Conservation (phyloP, 2,113 vertebrate species). For the Chascanopsetta lugubris region DNA sequence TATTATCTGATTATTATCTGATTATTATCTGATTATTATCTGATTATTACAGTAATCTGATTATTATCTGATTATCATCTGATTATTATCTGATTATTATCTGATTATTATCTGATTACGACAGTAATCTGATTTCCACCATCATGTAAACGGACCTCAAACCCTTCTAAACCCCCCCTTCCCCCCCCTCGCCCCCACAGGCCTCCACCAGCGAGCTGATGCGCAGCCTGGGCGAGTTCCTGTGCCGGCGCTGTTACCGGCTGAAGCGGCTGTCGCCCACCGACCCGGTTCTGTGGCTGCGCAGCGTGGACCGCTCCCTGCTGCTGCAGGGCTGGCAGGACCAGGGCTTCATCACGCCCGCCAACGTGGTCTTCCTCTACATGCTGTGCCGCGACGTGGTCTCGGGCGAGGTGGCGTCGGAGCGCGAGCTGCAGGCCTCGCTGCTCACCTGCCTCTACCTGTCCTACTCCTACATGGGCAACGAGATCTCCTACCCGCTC, state of each 20-base stretch:
- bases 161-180: background rate
- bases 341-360: constrained; percentile 82
- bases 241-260: constrained; percentile 80
- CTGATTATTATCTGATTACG: no score
- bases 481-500: constrained; percentile 82
- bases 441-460: constrained; percentile 83
- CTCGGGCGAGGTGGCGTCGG: constrained; percentile 77
- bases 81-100: no score
- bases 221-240: constrained; percentile 80
- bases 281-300: constrained; percentile 80
- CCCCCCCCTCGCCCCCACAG: constrained; percentile 27
- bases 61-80: no score
- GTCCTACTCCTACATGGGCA: constrained; percentile 84
- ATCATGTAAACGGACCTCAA: background rate
- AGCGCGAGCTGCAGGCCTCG: constrained; percentile 80
- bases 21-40: no score
- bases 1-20: no score
- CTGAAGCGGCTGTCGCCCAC: constrained; percentile 80
- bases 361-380: constrained; percentile 84
- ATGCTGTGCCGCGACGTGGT: constrained; percentile 82
- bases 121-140: background rate
- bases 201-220: constrained; percentile 82
- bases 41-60: no score
- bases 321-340: constrained; percentile 83
- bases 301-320: constrained; percentile 79